A percentile compares a stretch with the other conserved stretches of the same genome.
These are phyloP conservation scores for Morbakka virulenta DNA, from an alignment of 30 jellyfish, hydroid and myxozoan genomes.

Conservation along the genomic window DNA sequence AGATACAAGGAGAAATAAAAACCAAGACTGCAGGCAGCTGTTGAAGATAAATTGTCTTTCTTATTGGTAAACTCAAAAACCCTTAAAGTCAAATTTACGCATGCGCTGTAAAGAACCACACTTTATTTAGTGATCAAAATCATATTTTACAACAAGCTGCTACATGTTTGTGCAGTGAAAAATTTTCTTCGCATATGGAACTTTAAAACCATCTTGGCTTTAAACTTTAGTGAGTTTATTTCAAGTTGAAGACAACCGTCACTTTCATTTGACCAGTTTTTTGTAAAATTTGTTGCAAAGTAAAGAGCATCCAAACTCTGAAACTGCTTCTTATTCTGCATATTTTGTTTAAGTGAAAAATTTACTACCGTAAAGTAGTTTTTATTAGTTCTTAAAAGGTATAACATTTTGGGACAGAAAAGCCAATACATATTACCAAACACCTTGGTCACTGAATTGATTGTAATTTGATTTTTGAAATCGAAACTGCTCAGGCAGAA, in stretches of 20 bases:
- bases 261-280: background rate
- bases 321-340: background rate
- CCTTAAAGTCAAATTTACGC: constrained; percentile 9
- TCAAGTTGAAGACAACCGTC: constrained; percentile 29
- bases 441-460: constrained; percentile 50
- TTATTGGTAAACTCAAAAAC: constrained; percentile 1
- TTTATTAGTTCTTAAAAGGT: constrained; percentile 29
- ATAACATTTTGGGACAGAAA: constrained; percentile 15
- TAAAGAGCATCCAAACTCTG: too few relatives aligned
- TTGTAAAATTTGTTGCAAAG: background rate
- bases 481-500: constrained; percentile 45
- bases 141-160: constrained; percentile 47
- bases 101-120: constrained; percentile 20
- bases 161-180: constrained; percentile 17
- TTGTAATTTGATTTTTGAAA: constrained; percentile 25
- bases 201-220: too few relatives aligned
- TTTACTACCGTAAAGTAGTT: constrained; percentile 25
- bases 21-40: background rate
- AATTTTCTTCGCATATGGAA: too few relatives aligned
- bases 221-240: constrained; percentile 14
- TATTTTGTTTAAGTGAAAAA: constrained; percentile 31
- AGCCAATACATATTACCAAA: background rate
- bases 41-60: constrained; percentile 12
- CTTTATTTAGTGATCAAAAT: constrained; percentile 5
- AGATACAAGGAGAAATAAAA: background rate